phyloP scores from a whole-genome alignment of 2,113 vertebrate genomes.

The Anseranas semipalmata region DNA sequence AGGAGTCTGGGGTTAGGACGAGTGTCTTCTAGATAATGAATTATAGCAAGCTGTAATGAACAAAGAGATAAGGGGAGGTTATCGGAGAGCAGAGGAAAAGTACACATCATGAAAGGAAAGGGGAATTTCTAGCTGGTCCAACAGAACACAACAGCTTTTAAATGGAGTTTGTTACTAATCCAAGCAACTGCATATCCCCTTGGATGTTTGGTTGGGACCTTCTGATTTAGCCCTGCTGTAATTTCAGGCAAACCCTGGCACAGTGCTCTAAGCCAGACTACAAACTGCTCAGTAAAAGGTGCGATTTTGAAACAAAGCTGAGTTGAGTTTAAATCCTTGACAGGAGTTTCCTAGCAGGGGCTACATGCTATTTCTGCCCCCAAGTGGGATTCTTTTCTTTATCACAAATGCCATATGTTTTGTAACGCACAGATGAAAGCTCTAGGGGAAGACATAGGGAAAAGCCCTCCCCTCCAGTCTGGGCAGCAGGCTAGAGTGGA shows the following conservation, averaged over 20 bases:
- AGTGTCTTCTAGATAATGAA: constrained; percentile 95
- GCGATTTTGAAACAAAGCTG: not conserved
- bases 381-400: not conserved
- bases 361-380: not conserved
- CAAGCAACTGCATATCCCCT: not conserved
- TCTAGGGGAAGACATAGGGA: not conserved
- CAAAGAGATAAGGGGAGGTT: not conserved
- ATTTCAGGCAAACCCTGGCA: not conserved
- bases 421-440: not conserved
- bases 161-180: not conserved
- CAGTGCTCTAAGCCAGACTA: not conserved
- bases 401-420: not conserved
- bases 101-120: not conserved
- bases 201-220: not conserved
- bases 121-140: not conserved
- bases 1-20: constrained; percentile 84
- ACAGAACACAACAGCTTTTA: not conserved
- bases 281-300: not conserved
- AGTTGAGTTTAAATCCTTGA: not conserved
- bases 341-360: not conserved
- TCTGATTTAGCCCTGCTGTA: not conserved
- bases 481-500: not conserved
- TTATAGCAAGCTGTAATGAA: constrained; percentile 88
- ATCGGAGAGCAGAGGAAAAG: not conserved
- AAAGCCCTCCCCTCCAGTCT: not conserved